phyloP scores from a whole-genome alignment of 2,797 vertebrate genomes.

The Cryptoprocta ferox region DNA sequence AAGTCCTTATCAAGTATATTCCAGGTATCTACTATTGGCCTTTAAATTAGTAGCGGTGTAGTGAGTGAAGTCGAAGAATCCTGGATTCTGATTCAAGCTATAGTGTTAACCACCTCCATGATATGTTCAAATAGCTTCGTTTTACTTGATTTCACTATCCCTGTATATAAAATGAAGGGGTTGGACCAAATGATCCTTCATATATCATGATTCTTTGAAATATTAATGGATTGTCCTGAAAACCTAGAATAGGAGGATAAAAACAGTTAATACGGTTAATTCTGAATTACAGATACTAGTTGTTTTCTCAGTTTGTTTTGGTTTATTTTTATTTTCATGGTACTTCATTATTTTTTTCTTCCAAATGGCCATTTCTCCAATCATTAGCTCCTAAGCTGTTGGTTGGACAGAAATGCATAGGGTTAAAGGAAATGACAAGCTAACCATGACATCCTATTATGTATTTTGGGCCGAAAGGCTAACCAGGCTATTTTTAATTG shows the following conservation, averaged over 20 bases:
- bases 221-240: constrained; percentile 21
- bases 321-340: constrained; percentile 7
- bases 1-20: constrained; percentile 20
- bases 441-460: constrained; percentile 4
- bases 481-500: neutral
- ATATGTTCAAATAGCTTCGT: neutral
- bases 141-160: neutral
- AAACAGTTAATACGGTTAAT: neutral
- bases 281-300: constrained; percentile 19
- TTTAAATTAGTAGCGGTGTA: constrained; percentile 9
- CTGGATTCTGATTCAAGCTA: neutral
- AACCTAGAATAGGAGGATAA: neutral
- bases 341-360: constrained; percentile 43
- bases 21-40: neutral
- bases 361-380: constrained; percentile 69
- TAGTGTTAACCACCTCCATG: neutral
- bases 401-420: neutral
- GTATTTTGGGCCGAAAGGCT: neutral
- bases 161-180: neutral
- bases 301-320: constrained; percentile 1
- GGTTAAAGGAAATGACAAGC: constrained; percentile 27
- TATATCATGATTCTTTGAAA: neutral
- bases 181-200: neutral
- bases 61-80: neutral
- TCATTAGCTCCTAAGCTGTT: neutral